A percentile compares a stretch with the other conserved stretches of the same genome.
These are phyloP conservation scores for Atethmia centrago DNA, from an alignment of 2,888 invertebrate species.

Conservation along the genomic window DNA sequence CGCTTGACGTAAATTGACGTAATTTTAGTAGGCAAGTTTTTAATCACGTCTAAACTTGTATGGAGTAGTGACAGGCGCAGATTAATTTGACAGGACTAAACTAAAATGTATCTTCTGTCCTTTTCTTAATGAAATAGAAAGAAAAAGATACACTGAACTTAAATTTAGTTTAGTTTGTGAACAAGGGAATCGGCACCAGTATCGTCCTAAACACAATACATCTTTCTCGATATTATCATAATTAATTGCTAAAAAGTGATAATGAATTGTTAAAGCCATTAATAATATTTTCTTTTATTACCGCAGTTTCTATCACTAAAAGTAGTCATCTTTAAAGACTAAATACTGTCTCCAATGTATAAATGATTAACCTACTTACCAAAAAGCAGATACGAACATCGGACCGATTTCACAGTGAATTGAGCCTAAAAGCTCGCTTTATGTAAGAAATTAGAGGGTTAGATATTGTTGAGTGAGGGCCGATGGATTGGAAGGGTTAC, in stretches of 20 bases:
- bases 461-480: constrained; percentile 17
- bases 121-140: no score
- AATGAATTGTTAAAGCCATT: background rate
- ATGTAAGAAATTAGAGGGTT: constrained; percentile 38
- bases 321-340: background rate
- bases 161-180: no score
- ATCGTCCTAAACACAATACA: background rate
- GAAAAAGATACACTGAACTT: no score
- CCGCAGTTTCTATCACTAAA: background rate
- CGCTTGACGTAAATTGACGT: no score
- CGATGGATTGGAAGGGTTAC: constrained; percentile 43
- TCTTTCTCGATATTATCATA: background rate
- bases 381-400: constrained; percentile 8
- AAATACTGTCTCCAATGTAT: background rate
- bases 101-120: no score
- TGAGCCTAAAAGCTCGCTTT: constrained; percentile 16
- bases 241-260: background rate
- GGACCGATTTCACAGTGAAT: constrained; percentile 34
- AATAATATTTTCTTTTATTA: background rate
- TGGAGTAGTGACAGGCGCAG: no score
- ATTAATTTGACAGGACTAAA: no score
- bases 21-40: no score
- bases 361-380: background rate
- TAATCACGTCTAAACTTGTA: no score
- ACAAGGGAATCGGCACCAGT: no score